phyloP scores from a whole-genome alignment of 2,797 vertebrate species.

The Buceros bicornis region DNA sequence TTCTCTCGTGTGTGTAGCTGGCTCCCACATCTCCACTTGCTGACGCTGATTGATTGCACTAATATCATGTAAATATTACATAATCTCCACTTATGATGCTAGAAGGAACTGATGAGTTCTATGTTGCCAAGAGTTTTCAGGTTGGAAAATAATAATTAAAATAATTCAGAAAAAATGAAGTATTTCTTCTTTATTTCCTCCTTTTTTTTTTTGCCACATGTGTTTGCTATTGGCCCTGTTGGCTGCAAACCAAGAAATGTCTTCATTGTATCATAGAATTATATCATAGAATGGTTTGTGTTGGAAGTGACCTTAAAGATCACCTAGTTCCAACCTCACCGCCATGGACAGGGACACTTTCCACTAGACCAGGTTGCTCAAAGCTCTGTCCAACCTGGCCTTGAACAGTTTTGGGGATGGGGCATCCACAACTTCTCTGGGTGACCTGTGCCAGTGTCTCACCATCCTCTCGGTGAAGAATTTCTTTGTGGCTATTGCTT shows the following conservation, averaged over 20 bases:
- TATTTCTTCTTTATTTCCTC: neutral
- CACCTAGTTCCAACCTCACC: too few relatives aligned
- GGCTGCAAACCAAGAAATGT: neutral
- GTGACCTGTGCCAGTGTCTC: neutral
- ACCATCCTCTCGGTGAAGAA: neutral
- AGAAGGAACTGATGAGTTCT: conserved; percentile 54
- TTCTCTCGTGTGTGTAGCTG: conserved; percentile 34
- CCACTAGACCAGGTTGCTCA: neutral
- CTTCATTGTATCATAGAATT: neutral
- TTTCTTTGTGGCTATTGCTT: neutral
- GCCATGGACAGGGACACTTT: neutral
- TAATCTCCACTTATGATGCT: conserved; percentile 56
- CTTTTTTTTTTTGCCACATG: fast-evolving
- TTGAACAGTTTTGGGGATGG: neutral
- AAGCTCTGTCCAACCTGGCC: neutral
- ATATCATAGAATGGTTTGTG: neutral
- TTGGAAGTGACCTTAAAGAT: neutral
- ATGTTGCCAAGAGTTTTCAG: conserved; percentile 50
- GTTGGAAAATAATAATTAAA: conserved; percentile 45
- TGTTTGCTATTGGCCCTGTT: neutral
- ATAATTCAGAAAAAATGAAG: neutral
- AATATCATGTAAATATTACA: conserved; percentile 79
- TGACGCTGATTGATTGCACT: conserved; percentile 76
- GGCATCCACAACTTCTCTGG: neutral
- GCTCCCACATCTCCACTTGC: conserved; percentile 55